A percentile compares a stretch with the other conserved stretches of the same genome.
Evolutionary conservation across 2,797 vertebrate species (phyloP).

Genomic region (Linurgus olivaceus): DNA sequence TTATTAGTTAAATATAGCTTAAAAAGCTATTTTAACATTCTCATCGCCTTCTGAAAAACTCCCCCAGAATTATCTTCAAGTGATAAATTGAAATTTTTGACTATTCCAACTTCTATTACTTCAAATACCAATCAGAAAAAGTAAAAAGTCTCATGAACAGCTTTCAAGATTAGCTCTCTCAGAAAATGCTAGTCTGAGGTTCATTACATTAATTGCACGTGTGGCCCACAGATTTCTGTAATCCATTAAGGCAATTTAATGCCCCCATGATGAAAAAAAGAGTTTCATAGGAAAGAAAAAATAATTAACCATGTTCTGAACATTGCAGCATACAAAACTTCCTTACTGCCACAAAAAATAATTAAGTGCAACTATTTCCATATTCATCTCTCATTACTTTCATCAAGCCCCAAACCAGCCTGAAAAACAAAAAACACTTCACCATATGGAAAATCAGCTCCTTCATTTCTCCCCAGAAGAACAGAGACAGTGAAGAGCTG

Average conservation of each 20-base stretch:
- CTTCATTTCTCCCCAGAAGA: background rate
- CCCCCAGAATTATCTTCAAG: background rate
- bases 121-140: background rate
- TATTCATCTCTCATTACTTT: background rate
- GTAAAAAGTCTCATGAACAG: background rate
- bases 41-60: background rate
- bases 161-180: background rate
- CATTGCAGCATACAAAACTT: background rate
- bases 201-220: background rate
- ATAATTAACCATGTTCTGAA: background rate
- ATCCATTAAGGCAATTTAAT: background rate
- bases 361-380: background rate
- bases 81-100: background rate
- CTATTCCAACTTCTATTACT: background rate
- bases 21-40: background rate
- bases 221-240: background rate
- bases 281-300: background rate
- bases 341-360: background rate
- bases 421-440: background rate
- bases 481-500: background rate
- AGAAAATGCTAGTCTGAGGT: background rate
- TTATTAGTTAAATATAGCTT: background rate
- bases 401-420: background rate
- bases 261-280: accelerated
- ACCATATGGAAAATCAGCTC: background rate